These are phyloP conservation scores for Lucilia sericata DNA, from an alignment of 1,140 invertebrate genomes.

Conservation along the genomic window DNA sequence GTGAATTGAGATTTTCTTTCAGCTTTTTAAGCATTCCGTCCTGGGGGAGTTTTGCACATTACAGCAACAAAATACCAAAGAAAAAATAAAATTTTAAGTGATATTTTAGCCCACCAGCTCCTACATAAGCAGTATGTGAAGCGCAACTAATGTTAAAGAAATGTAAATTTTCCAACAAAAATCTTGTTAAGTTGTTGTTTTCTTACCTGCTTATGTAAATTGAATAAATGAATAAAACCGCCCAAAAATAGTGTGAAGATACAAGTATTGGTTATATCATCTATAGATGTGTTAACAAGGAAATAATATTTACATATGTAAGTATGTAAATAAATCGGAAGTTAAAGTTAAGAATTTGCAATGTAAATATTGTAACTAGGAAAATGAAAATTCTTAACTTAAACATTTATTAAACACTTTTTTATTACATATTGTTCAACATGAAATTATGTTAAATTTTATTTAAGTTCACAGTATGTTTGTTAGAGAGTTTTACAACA, in stretches of 20 bases:
- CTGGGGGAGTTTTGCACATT: not conserved
- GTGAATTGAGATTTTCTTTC: not conserved
- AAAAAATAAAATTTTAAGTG: not conserved
- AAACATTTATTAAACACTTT: too few species aligned
- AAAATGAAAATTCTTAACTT: too few species aligned
- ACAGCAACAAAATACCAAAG: not conserved
- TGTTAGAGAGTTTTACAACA: not conserved
- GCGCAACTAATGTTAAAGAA: constrained; percentile 20
- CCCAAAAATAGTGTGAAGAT: not conserved
- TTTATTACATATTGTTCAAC: not conserved
- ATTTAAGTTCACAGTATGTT: not conserved
- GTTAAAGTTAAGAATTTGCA: too few species aligned
- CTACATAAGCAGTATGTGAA: not conserved
- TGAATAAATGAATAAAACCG: not conserved
- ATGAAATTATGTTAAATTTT: not conserved
- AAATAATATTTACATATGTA: not conserved
- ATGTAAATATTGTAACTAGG: too few species aligned
- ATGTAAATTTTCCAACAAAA: not conserved
- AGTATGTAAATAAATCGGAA: not conserved
- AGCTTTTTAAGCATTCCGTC: not conserved
- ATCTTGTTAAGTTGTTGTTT: not conserved
- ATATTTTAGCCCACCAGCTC: not conserved
- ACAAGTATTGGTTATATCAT: too few species aligned
- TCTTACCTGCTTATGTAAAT: not conserved
- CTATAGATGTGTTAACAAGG: not conserved